phyloP scores from a whole-genome alignment of 2,888 invertebrate genomes.

The Lepidocyrtinus sp. region DNA sequence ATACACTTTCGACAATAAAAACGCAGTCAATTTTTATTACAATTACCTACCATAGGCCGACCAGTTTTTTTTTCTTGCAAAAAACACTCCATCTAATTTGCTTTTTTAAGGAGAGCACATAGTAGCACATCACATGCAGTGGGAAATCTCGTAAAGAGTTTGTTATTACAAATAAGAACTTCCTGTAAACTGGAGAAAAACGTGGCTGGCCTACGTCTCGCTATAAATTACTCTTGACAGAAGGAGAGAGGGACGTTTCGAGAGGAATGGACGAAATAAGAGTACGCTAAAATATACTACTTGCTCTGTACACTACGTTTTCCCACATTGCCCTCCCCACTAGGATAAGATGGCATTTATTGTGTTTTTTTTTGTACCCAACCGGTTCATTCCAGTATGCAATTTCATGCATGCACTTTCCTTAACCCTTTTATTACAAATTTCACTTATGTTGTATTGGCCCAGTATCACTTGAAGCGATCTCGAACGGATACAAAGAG shows the following conservation, averaged over 20 bases:
- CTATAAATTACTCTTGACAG: background rate
- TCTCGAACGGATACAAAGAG: background rate
- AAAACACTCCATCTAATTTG: background rate
- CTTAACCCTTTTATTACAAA: background rate
- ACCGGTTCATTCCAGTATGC: no score
- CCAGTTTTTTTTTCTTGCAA: background rate
- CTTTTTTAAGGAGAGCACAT: background rate
- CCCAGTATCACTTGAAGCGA: background rate
- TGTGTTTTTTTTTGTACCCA: no score
- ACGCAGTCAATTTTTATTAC: no score
- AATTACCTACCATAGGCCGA: no score
- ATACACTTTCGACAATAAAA: no score
- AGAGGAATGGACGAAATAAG: background rate
- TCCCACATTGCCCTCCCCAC: background rate
- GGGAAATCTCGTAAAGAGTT: background rate
- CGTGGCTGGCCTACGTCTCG: background rate
- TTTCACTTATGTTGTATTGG: background rate
- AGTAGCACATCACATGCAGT: background rate
- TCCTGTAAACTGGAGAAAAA: no score
- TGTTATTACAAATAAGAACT: background rate
- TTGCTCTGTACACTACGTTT: background rate
- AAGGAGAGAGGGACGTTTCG: background rate
- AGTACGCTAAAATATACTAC: background rate
- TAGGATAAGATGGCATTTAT: no score
- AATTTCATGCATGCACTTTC: no score